Conservation (phyloP, 2,888 invertebrate genomes). For the Nephrotoma flavescens region DNA sequence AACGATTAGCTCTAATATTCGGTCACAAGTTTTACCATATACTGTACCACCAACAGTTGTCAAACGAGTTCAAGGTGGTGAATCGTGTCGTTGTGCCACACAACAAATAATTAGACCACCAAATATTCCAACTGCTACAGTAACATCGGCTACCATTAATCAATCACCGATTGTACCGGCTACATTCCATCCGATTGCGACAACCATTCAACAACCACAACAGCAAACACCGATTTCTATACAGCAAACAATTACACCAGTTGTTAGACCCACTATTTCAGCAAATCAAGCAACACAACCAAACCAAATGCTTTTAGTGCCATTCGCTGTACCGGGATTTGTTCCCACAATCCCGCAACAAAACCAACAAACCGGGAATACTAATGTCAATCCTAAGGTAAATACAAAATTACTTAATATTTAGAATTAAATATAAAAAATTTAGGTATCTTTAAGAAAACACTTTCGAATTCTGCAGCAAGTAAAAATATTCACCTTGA, state of each 20-base stretch:
- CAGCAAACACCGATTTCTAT: background rate
- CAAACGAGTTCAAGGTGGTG: background rate
- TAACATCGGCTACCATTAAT: constrained; percentile 15
- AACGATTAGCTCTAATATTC: constrained; percentile 14
- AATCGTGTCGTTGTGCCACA: background rate
- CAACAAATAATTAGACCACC: background rate
- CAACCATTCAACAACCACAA: constrained; percentile 10
- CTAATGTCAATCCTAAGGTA: constrained; percentile 22
- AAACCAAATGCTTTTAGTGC: constrained; percentile 21
- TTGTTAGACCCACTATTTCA: background rate
- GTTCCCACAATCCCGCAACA: constrained; percentile 18
- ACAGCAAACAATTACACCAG: background rate
- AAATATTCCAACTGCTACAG: constrained; percentile 1
- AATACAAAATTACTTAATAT: constrained; percentile 9
- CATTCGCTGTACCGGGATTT: constrained; percentile 21
- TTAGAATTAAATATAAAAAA: background rate
- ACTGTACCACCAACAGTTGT: constrained; percentile 7
- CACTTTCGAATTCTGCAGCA: background rate
- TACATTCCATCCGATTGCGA: constrained; percentile 13
- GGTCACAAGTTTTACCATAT: constrained; percentile 23
- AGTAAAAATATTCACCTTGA: background rate
- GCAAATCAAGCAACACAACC: constrained; percentile 5
- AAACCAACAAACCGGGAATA: constrained; percentile 16
- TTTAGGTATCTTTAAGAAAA: background rate
- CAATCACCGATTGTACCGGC: constrained; percentile 12